A percentile compares a stretch with the other conserved stretches of the same genome.
phyloP scores from a whole-genome alignment of 1,140 invertebrate genomes.

The Orussus abietinus region DNA sequence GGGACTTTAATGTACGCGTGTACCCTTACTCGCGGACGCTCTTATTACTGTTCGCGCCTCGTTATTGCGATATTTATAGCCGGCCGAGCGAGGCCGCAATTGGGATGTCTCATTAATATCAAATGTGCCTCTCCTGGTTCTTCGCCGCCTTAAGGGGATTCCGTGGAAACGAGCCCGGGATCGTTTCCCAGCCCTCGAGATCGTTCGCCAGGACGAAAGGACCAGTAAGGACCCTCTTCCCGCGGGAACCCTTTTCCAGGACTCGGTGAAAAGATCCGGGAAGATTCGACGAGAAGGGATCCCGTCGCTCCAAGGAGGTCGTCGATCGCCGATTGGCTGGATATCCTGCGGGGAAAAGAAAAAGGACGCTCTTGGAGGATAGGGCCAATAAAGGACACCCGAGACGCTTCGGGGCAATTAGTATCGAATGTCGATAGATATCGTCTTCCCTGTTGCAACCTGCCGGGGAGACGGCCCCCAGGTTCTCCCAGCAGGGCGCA shows the following conservation, averaged over 20 bases:
- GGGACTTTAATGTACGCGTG: constrained; percentile 2
- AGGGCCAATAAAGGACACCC: constrained; percentile 35
- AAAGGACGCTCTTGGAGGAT: constrained; percentile 21
- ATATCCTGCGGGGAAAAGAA: constrained; percentile 23
- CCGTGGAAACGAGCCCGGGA: too few relatives aligned
- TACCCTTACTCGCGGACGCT: constrained; percentile 5
- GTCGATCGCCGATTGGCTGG: constrained; percentile 14
- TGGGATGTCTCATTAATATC: neutral
- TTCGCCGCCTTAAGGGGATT: too few relatives aligned
- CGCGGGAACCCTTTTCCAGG: too few relatives aligned
- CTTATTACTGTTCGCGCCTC: constrained; percentile 10
- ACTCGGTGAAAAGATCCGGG: too few relatives aligned
- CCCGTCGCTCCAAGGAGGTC: constrained; percentile 7
- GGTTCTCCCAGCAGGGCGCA: constrained; percentile 38
- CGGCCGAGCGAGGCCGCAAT: neutral
- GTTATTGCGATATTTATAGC: constrained; percentile 14
- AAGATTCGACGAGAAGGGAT: too few relatives aligned
- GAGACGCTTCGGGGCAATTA: constrained; percentile 43
- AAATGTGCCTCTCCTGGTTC: too few relatives aligned
- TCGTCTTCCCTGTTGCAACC: constrained; percentile 28
- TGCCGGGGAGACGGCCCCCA: constrained; percentile 30
- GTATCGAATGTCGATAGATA: constrained; percentile 51
- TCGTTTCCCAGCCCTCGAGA: too few relatives aligned
- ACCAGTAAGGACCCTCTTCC: too few relatives aligned
- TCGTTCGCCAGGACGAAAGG: too few relatives aligned